Evolutionary conservation across 2,888 invertebrate species (phyloP).

Genomic region (Stenolophus ochropezus): DNA sequence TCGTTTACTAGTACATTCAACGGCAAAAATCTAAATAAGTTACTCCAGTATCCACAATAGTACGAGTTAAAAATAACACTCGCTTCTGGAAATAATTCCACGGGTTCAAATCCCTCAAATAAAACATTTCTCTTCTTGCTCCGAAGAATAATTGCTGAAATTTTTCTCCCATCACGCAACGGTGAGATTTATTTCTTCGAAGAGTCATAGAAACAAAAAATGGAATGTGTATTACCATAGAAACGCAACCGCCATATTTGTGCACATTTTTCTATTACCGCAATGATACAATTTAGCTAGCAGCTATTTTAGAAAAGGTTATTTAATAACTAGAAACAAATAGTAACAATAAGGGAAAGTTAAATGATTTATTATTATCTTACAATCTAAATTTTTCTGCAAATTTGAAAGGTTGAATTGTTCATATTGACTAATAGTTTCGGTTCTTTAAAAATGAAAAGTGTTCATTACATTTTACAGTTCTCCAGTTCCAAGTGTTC

Average conservation of each 20-base stretch:
- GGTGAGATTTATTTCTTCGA: background rate
- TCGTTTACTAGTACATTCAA: constrained; percentile 62
- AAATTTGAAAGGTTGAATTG: background rate
- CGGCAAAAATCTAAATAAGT: constrained; percentile 59
- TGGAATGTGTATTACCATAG: background rate
- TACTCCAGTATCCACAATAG: constrained; percentile 3
- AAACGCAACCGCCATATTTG: constrained; percentile 11
- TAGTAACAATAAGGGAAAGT: background rate
- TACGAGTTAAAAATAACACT: background rate
- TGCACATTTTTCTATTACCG: no score
- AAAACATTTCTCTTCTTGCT: no score
- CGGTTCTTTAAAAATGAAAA: no score
- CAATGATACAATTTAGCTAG: background rate
- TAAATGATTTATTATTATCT: background rate
- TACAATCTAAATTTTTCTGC: background rate
- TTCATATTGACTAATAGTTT: no score
- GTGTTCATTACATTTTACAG: no score
- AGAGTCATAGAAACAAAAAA: background rate
- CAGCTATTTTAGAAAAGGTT: background rate
- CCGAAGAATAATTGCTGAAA: background rate
- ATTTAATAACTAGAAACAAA: background rate
- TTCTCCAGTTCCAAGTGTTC: no score
- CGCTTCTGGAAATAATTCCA: background rate
- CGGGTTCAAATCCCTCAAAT: background rate
- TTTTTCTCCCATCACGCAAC: background rate